phyloP scores from a whole-genome alignment of 2,113 vertebrate species.

The Takifugu flavidus region DNA sequence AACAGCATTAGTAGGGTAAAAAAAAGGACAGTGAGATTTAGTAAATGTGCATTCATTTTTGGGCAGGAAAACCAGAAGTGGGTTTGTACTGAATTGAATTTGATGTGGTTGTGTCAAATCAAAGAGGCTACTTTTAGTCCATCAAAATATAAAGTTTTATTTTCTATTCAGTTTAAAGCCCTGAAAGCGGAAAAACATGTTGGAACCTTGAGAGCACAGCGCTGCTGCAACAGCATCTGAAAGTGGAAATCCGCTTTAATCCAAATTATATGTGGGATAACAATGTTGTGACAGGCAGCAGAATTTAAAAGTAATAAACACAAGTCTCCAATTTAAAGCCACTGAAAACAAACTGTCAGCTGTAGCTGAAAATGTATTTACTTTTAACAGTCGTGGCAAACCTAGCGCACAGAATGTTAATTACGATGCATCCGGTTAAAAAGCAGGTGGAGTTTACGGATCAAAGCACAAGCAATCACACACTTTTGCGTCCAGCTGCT shows the following conservation, averaged over 20 bases:
- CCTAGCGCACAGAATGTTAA: background rate
- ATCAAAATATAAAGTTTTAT: no score
- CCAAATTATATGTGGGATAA: no score
- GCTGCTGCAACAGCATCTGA: background rate
- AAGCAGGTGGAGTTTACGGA: background rate
- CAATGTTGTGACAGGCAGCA: background rate
- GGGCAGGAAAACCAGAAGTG: no score
- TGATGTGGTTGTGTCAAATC: no score
- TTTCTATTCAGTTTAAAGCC: background rate
- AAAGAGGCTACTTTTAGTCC: no score
- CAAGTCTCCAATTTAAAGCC: background rate
- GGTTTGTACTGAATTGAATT: no score
- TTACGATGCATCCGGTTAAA: background rate
- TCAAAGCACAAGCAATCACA: background rate
- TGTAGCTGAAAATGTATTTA: no score
- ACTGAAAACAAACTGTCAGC: background rate
- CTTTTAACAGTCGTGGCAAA: no score
- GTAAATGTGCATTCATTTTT: no score
- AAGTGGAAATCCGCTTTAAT: background rate
- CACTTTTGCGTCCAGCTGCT: slow-evolving; percentile 17
- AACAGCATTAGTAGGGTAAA: background rate
- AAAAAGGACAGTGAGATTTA: background rate
- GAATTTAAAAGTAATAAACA: background rate
- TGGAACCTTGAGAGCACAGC: background rate
- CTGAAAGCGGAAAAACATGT: background rate